Base-by-base conservation (phyloP, 2,888 invertebrate genomes). In the Ecliptopera silaceata region DNA sequence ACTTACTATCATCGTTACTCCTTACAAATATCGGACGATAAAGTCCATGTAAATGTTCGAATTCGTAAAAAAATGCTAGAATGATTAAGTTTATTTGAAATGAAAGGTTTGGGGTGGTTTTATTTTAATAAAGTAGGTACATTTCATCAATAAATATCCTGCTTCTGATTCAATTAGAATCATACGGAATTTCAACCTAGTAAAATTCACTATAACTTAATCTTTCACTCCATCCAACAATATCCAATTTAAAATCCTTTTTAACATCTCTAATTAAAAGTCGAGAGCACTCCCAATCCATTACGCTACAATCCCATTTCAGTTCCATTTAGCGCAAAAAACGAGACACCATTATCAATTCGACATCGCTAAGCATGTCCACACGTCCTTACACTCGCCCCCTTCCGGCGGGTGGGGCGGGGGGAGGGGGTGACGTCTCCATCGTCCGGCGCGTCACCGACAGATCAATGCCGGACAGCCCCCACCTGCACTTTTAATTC, bases 401-500 rank as follows among this genome's bases (percentile, higher is more conserved):
- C 20, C 34, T 48, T 15, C 15, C 22, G 20, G 11, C 5, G 18
- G 49, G 66, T n/a, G 64, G 63, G 66, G 65, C 59, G 66, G 68
- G 60, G 70, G 66, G 65, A 63, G 66, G 64, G 73, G 74, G 71
- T 74, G 82, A 80, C 80, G 78, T 84, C 83, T 84, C 80, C 82
- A 80, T 84, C 84, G 84, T 77, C 82, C 81, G 77, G 74, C 79
- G 75, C 80, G 82, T 82, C 84, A 86, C 73, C 79, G 80, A 74
- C 88, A 87, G 90, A 90, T 89, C 91, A 90, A 89, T 88, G 87
- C 87, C 71, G 86, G 84, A 85, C 86, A 81, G 74, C 71, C 81
- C 80, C 86, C 88, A 91, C 90, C 88, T 91, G 89, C 86, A 89
- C 83, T 90, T 91, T 90, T 91, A 88, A 87, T 82, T 86, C 84